Evolutionary conservation across 2,888 invertebrate genomes (phyloP).

Genomic region (Mesoligia furuncula): DNA sequence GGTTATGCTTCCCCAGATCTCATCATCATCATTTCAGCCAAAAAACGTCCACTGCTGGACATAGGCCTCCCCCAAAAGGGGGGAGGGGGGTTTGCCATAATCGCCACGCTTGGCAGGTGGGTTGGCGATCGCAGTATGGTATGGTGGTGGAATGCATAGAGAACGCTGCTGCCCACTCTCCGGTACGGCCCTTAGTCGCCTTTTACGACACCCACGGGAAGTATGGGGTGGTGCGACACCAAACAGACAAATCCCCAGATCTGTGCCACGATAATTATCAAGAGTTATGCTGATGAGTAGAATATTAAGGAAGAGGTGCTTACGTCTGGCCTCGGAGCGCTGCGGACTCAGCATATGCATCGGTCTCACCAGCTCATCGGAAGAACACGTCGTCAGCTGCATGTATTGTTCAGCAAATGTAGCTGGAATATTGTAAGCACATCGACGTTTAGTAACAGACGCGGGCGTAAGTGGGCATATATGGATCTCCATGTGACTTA

Average conservation of each 20-base stretch:
- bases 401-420: conserved; percentile 74
- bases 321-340: conserved; percentile 66
- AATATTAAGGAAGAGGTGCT: conserved; percentile 26
- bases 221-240: too few species aligned
- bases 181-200: too few species aligned
- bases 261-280: neutral
- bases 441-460: neutral
- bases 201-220: too few species aligned
- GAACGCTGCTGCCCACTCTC: too few species aligned
- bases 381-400: conserved; percentile 71
- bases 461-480: neutral
- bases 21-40: too few species aligned
- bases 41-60: too few species aligned
- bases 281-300: neutral
- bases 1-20: neutral
- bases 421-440: conserved; percentile 46
- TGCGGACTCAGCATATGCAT: conserved; percentile 49
- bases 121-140: too few species aligned
- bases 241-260: too few species aligned
- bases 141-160: too few species aligned
- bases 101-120: too few species aligned
- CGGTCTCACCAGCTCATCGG: conserved; percentile 69
- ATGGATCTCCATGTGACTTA: neutral
- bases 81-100: too few species aligned
- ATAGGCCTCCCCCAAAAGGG: too few species aligned